Conservation (phyloP, 2,797 vertebrate species). For the Premnoplex brunnescens region DNA sequence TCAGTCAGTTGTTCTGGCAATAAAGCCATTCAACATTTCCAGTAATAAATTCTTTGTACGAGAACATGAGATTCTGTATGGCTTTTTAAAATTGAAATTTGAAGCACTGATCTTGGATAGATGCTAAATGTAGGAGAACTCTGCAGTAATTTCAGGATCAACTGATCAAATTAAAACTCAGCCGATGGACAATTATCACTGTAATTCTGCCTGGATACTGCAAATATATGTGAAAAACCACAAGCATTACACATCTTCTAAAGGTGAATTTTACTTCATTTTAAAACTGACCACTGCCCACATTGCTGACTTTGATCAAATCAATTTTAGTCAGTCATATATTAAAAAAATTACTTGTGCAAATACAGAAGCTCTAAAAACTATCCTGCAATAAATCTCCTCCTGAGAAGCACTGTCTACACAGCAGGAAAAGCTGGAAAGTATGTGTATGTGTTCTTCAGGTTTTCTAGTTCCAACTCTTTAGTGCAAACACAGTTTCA, state of each 20-base stretch:
- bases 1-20: conserved; percentile 23
- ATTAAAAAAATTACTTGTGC: not conserved
- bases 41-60: conserved; percentile 8
- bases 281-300: not conserved
- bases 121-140: not conserved
- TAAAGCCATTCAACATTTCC: conserved; percentile 11
- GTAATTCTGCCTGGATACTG: not conserved
- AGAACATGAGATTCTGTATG: not conserved
- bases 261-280: not conserved
- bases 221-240: not conserved
- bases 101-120: not conserved
- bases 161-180: not conserved
- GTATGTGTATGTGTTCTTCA: not conserved
- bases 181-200: not conserved
- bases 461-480: not conserved
- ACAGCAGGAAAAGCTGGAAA: not conserved
- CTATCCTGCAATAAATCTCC: not conserved
- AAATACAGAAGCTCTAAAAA: not conserved
- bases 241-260: not conserved
- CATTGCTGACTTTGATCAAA: not conserved
- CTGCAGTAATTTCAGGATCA: not conserved
- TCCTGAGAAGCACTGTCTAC: not conserved
- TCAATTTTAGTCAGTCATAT: not conserved
- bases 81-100: not conserved
- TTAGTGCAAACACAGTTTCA: not conserved